Base-by-base conservation (phyloP, 2,113 vertebrate species). In the Mirounga angustirostris region DNA sequence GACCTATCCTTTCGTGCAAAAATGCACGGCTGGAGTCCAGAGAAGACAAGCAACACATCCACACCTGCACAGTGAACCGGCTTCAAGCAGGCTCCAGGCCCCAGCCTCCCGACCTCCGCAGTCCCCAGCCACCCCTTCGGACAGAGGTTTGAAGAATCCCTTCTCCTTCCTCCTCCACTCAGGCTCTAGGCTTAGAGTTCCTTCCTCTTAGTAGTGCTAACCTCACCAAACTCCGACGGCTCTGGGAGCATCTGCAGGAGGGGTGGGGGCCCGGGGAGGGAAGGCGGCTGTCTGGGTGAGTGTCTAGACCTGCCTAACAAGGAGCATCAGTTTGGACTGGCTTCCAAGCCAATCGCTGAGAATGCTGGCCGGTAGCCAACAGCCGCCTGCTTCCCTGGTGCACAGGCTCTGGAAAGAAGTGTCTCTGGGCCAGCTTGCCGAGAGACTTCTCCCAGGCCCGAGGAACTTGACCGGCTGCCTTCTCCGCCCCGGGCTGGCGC, bases 251-350 rank as follows among this genome's bases (percentile, higher is more conserved):
- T 86, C 65, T 69, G 54, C 15, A 9, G 63, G 46, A 52, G 26
- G 33, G 21, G 65, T 10, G 40, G 43, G 14, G 74, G 26, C 26
- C 19, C 14, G 4, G 24, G 43, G 36, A 80, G 81, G 80, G 69
- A 18, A 46, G 69, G 36, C 0, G 7, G 63, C 88, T 73, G 50
- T 86, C 88, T 82, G 65, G 0, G 12, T 3, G 76, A 65, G 36
- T 22, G 21, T 79, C 88, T 69, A 89, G 91, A 78, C 89, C 94
- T 67, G 43, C 16, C 91, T 91, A 91, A 95, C 54, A 33, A 95
- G 95, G 21, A 69, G 21, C 80, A n/a, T 28, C 86, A 1, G 46
- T 76, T 67, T 59, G 84, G 80, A 95, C 43, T 0, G 14, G 79
- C 84, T 92, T 84, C 95, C 80, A 80, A 65, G 94, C 12, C 0